Evolutionary conservation across 2,113 vertebrate species (phyloP).

Genomic region (Sapajus apella): DNA sequence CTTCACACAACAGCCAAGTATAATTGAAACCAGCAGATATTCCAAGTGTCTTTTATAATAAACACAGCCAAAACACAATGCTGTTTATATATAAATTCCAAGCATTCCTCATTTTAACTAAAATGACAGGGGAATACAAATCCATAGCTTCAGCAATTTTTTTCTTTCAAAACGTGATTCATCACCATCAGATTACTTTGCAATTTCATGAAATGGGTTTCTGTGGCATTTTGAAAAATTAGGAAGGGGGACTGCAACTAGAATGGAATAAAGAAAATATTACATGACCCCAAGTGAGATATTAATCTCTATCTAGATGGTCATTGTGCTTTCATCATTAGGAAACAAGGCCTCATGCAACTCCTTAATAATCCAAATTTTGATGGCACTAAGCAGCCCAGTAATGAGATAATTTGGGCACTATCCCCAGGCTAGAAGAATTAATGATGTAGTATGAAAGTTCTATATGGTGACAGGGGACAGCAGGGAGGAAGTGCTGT

Average conservation of each 20-base stretch:
- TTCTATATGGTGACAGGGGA: neutral
- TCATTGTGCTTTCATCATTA: conserved; percentile 54
- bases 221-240: conserved; percentile 77
- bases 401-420: conserved; percentile 56
- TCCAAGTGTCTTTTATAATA: conserved; percentile 55
- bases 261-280: conserved; percentile 77
- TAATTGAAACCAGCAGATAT: conserved; percentile 69
- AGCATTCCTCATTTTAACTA: conserved; percentile 73
- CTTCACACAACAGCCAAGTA: conserved; percentile 39
- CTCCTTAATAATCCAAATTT: conserved; percentile 60
- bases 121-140: conserved; percentile 71
- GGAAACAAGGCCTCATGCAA: conserved; percentile 45
- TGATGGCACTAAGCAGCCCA: conserved; percentile 35
- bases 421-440: neutral
- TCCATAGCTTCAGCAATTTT: conserved; percentile 70
- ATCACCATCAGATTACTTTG: conserved; percentile 65
- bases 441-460: conserved; percentile 12
- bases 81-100: conserved; percentile 68
- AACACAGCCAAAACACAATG: conserved; percentile 55
- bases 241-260: conserved; percentile 55
- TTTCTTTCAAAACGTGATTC: conserved; percentile 66
- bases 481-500: neutral
- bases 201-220: conserved; percentile 73
- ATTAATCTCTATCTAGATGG: conserved; percentile 72
- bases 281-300: conserved; percentile 68